Evolutionary conservation across 1,140 invertebrate species (phyloP).

Genomic region (Drosophila melanogaster): DNA sequence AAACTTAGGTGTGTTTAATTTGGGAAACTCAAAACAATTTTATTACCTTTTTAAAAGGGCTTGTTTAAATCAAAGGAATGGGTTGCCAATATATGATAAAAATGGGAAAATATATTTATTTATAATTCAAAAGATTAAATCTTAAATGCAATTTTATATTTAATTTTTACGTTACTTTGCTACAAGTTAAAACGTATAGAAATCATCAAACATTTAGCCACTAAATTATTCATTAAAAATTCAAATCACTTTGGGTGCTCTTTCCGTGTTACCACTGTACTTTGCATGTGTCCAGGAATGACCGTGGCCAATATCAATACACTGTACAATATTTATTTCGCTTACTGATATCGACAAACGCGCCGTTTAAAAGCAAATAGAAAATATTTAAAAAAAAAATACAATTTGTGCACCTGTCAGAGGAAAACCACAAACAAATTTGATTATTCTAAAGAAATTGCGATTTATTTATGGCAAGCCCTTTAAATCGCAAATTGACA

Average conservation of each 20-base stretch:
- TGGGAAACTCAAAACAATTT: neutral
- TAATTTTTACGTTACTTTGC: too few relatives aligned
- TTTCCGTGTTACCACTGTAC: neutral
- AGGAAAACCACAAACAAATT: conserved; percentile 5
- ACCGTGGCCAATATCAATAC: conserved; percentile 11
- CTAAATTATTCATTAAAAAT: too few relatives aligned
- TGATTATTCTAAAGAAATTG: conserved; percentile 17
- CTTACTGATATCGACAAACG: conserved; percentile 25
- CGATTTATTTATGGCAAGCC: conserved; percentile 24
- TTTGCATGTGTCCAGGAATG: conserved; percentile 16
- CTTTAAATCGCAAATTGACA: conserved; percentile 8
- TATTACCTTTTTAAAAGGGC: neutral
- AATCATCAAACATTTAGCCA: too few relatives aligned
- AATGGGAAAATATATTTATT: too few relatives aligned
- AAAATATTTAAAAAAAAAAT: conserved; percentile 13
- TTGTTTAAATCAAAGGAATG: neutral
- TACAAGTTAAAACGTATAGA: too few relatives aligned
- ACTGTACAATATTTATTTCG: conserved; percentile 24
- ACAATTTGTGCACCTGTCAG: conserved; percentile 24
- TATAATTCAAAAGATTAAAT: too few relatives aligned
- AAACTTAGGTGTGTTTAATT: neutral
- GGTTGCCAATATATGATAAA: neutral
- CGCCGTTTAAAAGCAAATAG: conserved; percentile 13
- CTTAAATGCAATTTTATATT: too few relatives aligned
- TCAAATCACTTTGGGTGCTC: too few relatives aligned